Conservation (phyloP, 2,888 invertebrate genomes). For the Amblyjoppa proteus region DNA sequence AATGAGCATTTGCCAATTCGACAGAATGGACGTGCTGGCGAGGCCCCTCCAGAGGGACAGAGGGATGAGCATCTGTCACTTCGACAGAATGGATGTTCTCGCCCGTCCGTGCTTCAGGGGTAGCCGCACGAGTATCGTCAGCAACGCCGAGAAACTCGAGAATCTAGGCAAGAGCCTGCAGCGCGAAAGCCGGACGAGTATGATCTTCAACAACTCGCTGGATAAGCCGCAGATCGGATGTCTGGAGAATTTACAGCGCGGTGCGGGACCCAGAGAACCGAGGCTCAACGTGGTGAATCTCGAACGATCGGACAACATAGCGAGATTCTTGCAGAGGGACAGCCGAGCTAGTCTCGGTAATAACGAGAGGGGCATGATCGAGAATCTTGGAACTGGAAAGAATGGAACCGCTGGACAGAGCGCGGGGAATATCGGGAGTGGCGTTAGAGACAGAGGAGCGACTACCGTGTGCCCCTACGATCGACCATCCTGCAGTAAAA, state of each 20-base stretch:
- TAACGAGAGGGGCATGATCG: conserved; percentile 53
- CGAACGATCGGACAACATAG: conserved; percentile 68
- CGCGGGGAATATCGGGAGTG: conserved; percentile 51
- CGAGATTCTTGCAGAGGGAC: conserved; percentile 66
- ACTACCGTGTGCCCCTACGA: conserved; percentile 71
- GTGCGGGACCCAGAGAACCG: conserved; percentile 33
- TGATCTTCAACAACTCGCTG: conserved; percentile 57
- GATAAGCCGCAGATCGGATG: conserved; percentile 49
- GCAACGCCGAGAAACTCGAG: conserved; percentile 74
- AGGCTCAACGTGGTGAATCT: conserved; percentile 69
- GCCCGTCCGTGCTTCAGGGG: conserved; percentile 68
- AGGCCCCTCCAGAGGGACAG: conserved; percentile 75
- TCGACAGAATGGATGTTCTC: conserved; percentile 75
- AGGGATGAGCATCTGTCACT: conserved; percentile 77
- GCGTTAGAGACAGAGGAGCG: conserved; percentile 29
- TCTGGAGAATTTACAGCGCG: conserved; percentile 51
- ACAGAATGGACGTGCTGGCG: conserved; percentile 73
- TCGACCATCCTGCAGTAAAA: conserved; percentile 80
- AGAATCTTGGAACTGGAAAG: conserved; percentile 47
- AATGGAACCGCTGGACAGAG: conserved; percentile 47
- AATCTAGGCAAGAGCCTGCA: conserved; percentile 61
- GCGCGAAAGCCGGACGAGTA: conserved; percentile 71
- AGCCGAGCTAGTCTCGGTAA: conserved; percentile 63
- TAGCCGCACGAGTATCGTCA: conserved; percentile 74
- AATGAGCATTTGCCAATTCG: conserved; percentile 78